Percentiles rank a stretch among this genome's conserved stretches.
phyloP scores from a whole-genome alignment of 2,888 invertebrate species.

The Ornithoptera alexandrae region DNA sequence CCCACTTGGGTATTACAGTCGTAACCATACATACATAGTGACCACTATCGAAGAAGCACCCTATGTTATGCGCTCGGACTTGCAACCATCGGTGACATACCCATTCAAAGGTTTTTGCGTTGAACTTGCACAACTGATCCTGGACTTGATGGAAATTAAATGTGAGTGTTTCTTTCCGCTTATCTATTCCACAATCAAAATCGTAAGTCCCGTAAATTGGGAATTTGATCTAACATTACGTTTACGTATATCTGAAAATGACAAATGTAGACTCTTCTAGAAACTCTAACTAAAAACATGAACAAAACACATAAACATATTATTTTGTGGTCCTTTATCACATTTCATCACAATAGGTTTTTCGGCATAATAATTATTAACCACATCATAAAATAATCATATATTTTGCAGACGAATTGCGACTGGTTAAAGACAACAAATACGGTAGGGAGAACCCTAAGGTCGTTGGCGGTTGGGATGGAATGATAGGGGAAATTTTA shows the following conservation, averaged over 20 bases:
- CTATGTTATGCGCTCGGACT: slow-evolving; percentile 87
- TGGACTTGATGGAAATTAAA: slow-evolving; percentile 89
- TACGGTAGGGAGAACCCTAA: slow-evolving; percentile 91
- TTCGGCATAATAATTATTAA: neutral
- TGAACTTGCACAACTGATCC: slow-evolving; percentile 90
- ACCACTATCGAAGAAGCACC: slow-evolving; percentile 93
- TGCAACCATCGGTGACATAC: slow-evolving; percentile 85
- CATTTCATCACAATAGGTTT: neutral
- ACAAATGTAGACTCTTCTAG: too few species aligned
- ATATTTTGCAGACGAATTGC: slow-evolving; percentile 85
- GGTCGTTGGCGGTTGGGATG: slow-evolving; percentile 92
- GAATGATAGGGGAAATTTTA: slow-evolving; percentile 93
- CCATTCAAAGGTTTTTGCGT: slow-evolving; percentile 94
- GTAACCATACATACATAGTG: slow-evolving; percentile 91
- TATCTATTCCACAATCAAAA: neutral
- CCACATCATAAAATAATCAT: neutral
- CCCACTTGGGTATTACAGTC: slow-evolving; percentile 84
- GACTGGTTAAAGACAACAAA: slow-evolving; percentile 91
- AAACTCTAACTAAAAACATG: too few species aligned
- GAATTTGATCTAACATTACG: too few species aligned
- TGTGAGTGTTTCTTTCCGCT: slow-evolving; percentile 82
- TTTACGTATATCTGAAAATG: too few species aligned
- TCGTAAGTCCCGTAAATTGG: too few species aligned
- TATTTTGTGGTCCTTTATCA: too few species aligned
- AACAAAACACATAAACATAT: too few species aligned